phyloP scores from a whole-genome alignment of 2,113 vertebrate species.

The Procavia capensis region DNA sequence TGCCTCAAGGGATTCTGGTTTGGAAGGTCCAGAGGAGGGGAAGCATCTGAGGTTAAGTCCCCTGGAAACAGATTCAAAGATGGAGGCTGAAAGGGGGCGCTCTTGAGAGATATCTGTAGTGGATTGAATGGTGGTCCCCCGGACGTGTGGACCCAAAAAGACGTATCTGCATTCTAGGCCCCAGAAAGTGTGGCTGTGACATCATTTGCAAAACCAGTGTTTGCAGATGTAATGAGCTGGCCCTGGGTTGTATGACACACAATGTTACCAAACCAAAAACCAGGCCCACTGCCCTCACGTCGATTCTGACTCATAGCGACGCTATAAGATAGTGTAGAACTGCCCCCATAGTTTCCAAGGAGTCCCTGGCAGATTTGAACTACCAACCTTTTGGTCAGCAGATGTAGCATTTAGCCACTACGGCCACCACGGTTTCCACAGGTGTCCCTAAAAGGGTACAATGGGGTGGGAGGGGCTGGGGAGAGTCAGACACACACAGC shows the following conservation, averaged over 20 bases:
- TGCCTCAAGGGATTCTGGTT: not conserved
- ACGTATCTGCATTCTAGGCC: not conserved
- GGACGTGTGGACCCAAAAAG: not conserved
- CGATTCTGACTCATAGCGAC: too few species aligned
- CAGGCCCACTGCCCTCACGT: too few species aligned
- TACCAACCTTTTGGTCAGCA: too few species aligned
- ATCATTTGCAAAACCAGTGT: not conserved
- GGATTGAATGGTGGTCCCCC: not conserved
- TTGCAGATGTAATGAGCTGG: too few species aligned
- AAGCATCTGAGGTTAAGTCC: not conserved
- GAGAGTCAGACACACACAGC: not conserved
- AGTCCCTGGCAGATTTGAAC: too few species aligned
- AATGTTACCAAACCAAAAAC: too few species aligned
- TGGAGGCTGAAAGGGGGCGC: rapidly evolving
- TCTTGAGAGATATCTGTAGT: rapidly evolving
- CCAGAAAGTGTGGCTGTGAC: rapidly evolving
- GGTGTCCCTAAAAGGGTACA: not conserved
- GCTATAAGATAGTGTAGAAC: too few species aligned
- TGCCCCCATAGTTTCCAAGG: too few species aligned
- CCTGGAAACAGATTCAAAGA: not conserved
- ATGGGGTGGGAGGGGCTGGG: too few species aligned
- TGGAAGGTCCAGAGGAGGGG: not conserved
- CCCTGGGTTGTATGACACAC: not conserved
- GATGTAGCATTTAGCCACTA: not conserved
- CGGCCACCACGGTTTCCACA: not conserved